Percentiles rank a stretch among this genome's conserved stretches.
Conservation (phyloP, 2,113 vertebrate genomes). For the Elephantulus edwardii region DNA sequence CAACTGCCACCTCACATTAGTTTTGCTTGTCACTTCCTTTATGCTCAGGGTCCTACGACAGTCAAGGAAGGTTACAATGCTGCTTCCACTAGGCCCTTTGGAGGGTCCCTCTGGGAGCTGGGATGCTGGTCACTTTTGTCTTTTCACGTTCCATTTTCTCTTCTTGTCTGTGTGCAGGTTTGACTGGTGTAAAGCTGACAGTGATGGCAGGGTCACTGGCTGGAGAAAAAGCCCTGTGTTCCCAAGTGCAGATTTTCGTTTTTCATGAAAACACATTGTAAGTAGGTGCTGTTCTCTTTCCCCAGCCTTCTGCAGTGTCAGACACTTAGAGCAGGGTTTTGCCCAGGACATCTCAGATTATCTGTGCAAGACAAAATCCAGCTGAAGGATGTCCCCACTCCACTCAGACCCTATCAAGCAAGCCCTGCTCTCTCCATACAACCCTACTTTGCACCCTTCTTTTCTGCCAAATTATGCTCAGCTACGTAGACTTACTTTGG, state of each 20-base stretch:
- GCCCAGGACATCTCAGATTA: constrained; percentile 35
- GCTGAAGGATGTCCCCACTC: fast-evolving
- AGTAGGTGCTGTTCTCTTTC: not conserved
- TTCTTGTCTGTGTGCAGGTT: constrained; percentile 51
- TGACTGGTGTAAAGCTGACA: not conserved
- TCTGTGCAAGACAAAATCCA: not conserved
- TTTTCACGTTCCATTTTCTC: constrained; percentile 21
- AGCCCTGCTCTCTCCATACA: not conserved
- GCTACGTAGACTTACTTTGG: not conserved
- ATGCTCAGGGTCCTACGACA: constrained; percentile 61
- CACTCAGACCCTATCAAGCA: not conserved
- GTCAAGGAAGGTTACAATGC: constrained; percentile 16
- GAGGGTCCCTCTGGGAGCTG: constrained; percentile 59
- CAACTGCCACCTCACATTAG: constrained; percentile 71
- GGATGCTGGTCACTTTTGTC: constrained; percentile 61
- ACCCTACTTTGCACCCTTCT: not conserved
- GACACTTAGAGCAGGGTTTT: constrained; percentile 13
- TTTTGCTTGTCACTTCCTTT: constrained; percentile 81
- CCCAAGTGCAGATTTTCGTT: constrained; percentile 32
- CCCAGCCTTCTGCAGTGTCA: constrained; percentile 1
- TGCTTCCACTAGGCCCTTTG: constrained; percentile 23
- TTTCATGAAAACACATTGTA: constrained; percentile 46
- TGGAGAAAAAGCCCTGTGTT: not conserved
- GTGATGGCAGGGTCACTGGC: constrained; percentile 39
- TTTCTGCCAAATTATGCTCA: not conserved